Conservation (phyloP, 2,888 invertebrate genomes). For the Ennomos quercinarius region DNA sequence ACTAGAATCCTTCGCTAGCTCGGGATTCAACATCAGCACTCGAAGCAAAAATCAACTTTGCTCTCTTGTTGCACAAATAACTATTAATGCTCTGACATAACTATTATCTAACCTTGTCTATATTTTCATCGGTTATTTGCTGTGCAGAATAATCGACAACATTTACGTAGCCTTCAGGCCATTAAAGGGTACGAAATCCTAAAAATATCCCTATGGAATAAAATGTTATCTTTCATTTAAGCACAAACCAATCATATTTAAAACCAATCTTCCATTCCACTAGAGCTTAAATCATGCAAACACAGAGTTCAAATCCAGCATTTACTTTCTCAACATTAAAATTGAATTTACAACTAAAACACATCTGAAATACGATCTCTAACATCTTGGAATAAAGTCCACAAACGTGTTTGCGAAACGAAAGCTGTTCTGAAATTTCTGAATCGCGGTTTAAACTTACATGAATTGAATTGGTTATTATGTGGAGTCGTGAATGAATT, state of each 20-base stretch:
- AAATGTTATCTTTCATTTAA: neutral
- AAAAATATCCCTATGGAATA: neutral
- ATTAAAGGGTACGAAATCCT: too few relatives aligned
- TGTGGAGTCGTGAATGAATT: too few relatives aligned
- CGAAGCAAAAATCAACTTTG: too few relatives aligned
- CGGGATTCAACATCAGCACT: too few relatives aligned
- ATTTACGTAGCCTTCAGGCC: too few relatives aligned
- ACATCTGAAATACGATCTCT: neutral
- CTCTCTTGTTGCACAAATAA: too few relatives aligned
- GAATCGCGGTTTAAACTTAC: conserved; percentile 38
- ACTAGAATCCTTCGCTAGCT: too few relatives aligned
- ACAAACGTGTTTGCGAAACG: conserved; percentile 11
- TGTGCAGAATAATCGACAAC: too few relatives aligned
- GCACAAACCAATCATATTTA: neutral
- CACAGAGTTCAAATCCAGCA: neutral
- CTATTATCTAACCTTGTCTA: too few relatives aligned
- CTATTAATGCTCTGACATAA: too few relatives aligned
- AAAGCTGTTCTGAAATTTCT: conserved; percentile 9
- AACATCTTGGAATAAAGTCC: conserved; percentile 2
- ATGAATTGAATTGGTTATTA: conserved; percentile 46
- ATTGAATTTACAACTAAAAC: conserved; percentile 8
- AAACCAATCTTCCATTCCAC: too few relatives aligned
- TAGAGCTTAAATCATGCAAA: conserved; percentile 1
- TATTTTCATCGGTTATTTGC: too few relatives aligned
- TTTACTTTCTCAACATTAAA: conserved; percentile 7